Evolutionary conservation across 2,888 invertebrate genomes (phyloP), one percentile per base, ranked within the genome.

Genomic region (Carcina quercana): DNA sequence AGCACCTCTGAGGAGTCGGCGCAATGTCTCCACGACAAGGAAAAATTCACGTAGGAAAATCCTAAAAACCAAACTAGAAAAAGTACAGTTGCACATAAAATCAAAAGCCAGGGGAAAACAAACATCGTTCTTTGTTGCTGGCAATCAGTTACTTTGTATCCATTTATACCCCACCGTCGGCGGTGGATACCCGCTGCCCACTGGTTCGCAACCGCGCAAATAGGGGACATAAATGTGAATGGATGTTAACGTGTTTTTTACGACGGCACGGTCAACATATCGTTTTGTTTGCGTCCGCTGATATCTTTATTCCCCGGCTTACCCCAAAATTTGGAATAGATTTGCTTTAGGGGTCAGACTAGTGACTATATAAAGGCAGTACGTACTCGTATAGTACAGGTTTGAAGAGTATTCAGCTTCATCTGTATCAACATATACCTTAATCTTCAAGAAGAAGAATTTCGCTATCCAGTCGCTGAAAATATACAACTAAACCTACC

Each of bases 241-340:
- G 75, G 80, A 83, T 82, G 83, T 79, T 82, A 83, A 83, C 82
- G 82, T 78, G 82, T 79, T 82, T 82, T 83, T 83, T 82, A 83
- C 80, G 80, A 78, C 56, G 55, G 54, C 59, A 56, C 59, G 72
- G 68, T 71, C 75, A 73, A 72, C 76, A 71, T 78, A 75, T 75
- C 75, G 75, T 73, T 78, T 72, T 79, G 78, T 80, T 80, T 80
- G 79, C 72, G 66, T 60, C 69, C 73, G 50, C 59, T 59, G 69
- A 74, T 79, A 78, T 79, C 78, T 80, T 71, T 75, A 78, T 76
- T 61, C 58, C 56, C 59, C 50, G 55, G 54, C 57, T 56, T 65
- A 57, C 71, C 72, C 71, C 56, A 48, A 62, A 59, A 59, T 61
- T 63, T 53, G 59, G 59, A 55, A 53, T 56, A 55, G 57, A 57